Percentiles rank a stretch among this genome's conserved stretches.
These are phyloP conservation scores for Coptodon bakossiorum DNA, from an alignment of 2,113 vertebrate species.

Conservation along the genomic window DNA sequence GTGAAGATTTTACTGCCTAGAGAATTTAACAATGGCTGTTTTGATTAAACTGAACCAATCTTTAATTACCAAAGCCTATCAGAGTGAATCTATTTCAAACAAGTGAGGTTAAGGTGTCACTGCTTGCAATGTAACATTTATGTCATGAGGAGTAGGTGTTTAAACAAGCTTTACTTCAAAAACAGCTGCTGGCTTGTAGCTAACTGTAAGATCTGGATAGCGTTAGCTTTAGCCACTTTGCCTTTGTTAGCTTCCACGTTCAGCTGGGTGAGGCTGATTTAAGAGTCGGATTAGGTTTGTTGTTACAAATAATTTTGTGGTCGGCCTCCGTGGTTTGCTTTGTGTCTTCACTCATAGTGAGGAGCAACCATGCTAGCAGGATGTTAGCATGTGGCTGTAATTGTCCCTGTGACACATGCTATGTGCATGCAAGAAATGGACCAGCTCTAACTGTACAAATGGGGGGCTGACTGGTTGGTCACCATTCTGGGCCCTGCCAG, in stretches of 20 bases:
- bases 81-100: neutral
- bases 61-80: neutral
- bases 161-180: neutral
- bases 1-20: neutral
- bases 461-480: neutral
- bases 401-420: neutral
- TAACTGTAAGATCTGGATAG: neutral
- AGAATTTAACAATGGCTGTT: neutral
- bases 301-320: neutral
- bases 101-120: neutral
- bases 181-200: neutral
- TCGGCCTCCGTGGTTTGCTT: neutral
- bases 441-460: neutral
- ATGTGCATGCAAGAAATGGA: neutral
- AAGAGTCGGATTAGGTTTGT: neutral
- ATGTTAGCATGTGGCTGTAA: neutral
- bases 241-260: neutral
- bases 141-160: neutral
- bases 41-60: neutral
- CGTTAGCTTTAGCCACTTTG: neutral
- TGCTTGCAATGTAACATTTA: neutral
- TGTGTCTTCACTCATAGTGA: neutral
- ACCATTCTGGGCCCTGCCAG: neutral
- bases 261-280: neutral
- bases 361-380: neutral